phyloP scores from a whole-genome alignment of 2,113 vertebrate species.

The Amia ocellicauda region DNA sequence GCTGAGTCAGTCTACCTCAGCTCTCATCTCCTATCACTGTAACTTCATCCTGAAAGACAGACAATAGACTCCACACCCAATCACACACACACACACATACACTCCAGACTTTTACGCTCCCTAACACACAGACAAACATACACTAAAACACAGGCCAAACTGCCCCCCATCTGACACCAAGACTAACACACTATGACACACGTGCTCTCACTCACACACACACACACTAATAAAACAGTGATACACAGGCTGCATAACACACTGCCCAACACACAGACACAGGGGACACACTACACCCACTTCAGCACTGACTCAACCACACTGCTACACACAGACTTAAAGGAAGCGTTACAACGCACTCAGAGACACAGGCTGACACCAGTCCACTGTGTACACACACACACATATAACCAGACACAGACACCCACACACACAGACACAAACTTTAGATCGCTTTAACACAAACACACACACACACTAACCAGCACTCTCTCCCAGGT shows the following conservation, averaged over 20 bases:
- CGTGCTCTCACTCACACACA: too few relatives aligned
- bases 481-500: constrained; percentile 6
- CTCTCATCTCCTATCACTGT: constrained; percentile 29
- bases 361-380: too few relatives aligned
- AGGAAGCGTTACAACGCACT: too few relatives aligned
- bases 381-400: not conserved
- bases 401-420: not conserved
- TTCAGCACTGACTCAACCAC: too few relatives aligned
- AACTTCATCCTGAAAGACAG: constrained; percentile 38
- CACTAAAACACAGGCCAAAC: not conserved
- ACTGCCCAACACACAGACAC: too few relatives aligned
- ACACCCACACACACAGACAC: not conserved
- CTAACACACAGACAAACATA: constrained; percentile 18
- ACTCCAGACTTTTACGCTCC: too few relatives aligned
- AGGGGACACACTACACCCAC: too few relatives aligned
- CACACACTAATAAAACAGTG: too few relatives aligned
- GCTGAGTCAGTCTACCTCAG: constrained; percentile 23
- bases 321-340: too few relatives aligned
- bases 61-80: constrained; percentile 39
- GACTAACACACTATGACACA: too few relatives aligned
- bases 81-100: constrained; percentile 27
- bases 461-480: not conserved
- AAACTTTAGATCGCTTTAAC: not conserved
- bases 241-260: too few relatives aligned
- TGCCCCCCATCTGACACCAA: not conserved